phyloP scores from a whole-genome alignment of 1,140 invertebrate genomes.

The Mylabris phalerata region DNA sequence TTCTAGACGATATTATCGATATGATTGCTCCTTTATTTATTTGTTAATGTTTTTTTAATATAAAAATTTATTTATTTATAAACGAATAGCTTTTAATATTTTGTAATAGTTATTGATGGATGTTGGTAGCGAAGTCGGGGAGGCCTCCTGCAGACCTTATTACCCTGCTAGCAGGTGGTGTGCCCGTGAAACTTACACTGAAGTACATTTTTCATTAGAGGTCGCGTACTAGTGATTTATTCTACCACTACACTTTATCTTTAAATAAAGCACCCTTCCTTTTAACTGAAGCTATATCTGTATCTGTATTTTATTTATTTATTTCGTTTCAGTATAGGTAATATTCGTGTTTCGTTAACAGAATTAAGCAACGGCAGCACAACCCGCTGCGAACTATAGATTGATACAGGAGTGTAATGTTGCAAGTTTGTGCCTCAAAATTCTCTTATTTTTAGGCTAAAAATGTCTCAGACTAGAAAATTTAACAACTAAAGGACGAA shows the following conservation, averaged over 20 bases:
- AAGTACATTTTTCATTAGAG: slow-evolving; percentile 27
- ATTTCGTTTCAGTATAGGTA: no score
- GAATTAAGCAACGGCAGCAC: slow-evolving; percentile 28
- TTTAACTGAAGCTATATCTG: slow-evolving; percentile 12
- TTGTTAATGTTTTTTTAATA: no score
- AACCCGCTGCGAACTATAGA: slow-evolving; percentile 21
- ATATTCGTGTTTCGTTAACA: slow-evolving; percentile 12
- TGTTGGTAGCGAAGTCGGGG: slow-evolving; percentile 30
- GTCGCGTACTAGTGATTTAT: slow-evolving; percentile 26
- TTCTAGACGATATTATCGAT: no score
- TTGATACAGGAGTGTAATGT: neutral
- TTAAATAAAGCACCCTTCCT: slow-evolving; percentile 16
- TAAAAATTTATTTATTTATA: no score
- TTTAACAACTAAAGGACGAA: no score
- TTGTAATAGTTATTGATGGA: slow-evolving; percentile 35
- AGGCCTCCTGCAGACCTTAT: slow-evolving; percentile 31
- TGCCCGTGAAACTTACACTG: slow-evolving; percentile 30
- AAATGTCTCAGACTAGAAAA: no score
- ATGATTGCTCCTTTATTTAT: no score
- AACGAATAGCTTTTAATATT: slow-evolving; percentile 11
- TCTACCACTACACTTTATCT: slow-evolving; percentile 14
- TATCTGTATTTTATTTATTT: no score
- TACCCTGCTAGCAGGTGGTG: slow-evolving; percentile 32
- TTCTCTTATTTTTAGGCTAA: no score
- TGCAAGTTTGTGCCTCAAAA: no score